Conservation (phyloP, 2,797 vertebrate species). For the Jordanella pulchra region DNA sequence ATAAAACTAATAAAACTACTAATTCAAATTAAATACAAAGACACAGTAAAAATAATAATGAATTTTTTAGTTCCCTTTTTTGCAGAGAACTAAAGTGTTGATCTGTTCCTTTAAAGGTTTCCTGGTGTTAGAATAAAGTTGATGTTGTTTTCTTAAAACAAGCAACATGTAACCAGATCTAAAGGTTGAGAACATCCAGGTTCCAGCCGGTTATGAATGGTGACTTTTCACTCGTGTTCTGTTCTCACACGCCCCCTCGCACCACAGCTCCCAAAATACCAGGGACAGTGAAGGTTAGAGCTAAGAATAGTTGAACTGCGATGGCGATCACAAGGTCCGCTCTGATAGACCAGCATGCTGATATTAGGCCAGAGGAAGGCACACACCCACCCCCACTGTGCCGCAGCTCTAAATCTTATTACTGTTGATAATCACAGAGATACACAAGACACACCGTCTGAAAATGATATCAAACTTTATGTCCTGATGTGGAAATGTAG, state of each 20-base stretch:
- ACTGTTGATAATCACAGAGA: not conserved
- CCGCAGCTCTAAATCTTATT: not conserved
- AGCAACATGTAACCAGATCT: conserved; percentile 47
- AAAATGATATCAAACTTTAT: conserved; percentile 1
- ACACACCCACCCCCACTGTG: not conserved
- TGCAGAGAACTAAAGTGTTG: not conserved
- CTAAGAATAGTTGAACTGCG: conserved; percentile 75
- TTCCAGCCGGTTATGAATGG: conserved; percentile 18
- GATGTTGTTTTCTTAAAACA: conserved; percentile 6
- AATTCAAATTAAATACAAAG: too few relatives aligned
- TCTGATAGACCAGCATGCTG: conserved; percentile 5
- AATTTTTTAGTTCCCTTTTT: too few relatives aligned
- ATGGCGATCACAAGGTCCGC: conserved; percentile 52
- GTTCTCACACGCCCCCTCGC: not conserved
- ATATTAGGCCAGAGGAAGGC: conserved; percentile 16
- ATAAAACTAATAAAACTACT: too few relatives aligned
- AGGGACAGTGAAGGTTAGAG: conserved; percentile 53
- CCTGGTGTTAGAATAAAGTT: not conserved
- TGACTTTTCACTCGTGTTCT: conserved; percentile 49
- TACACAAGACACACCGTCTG: not conserved
- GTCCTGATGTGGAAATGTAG: not conserved
- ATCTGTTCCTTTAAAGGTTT: conserved; percentile 12
- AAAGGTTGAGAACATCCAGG: conserved; percentile 26
- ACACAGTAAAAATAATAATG: too few relatives aligned
- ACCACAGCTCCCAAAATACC: conserved; percentile 42